Conservation (phyloP, 2,888 invertebrate genomes). For the Leptinotarsa juncta region DNA sequence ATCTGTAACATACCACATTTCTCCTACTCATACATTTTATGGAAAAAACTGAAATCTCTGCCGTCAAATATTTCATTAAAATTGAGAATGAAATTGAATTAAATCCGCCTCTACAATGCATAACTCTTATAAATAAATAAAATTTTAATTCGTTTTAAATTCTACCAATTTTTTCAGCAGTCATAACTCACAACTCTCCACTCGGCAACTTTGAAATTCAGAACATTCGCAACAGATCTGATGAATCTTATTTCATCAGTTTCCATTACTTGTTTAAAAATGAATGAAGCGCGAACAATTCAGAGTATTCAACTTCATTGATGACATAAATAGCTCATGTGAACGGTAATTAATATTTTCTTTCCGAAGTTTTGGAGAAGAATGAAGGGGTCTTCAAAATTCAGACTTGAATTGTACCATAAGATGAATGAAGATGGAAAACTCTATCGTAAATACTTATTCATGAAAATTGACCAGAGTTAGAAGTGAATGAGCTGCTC, state of each 20-base stretch:
- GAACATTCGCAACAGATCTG: slow-evolving; percentile 36
- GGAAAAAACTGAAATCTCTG: background rate
- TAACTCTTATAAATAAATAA: background rate
- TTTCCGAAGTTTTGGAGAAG: too few species aligned
- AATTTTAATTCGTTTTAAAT: background rate
- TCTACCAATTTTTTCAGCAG: background rate
- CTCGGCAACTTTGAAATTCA: slow-evolving; percentile 6
- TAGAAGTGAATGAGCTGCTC: too few species aligned
- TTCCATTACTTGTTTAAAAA: slow-evolving; percentile 54
- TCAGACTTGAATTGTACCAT: too few species aligned
- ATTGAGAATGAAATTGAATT: background rate
- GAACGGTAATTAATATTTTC: too few species aligned
- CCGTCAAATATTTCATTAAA: background rate
- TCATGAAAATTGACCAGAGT: too few species aligned
- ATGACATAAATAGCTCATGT: too few species aligned
- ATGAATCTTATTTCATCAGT: slow-evolving; percentile 55
- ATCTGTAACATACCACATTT: too few species aligned
- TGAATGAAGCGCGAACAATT: slow-evolving; percentile 47
- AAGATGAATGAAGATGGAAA: too few species aligned
- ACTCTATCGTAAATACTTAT: too few species aligned
- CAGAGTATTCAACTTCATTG: too few species aligned
- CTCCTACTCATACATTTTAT: background rate
- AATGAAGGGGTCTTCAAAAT: too few species aligned
- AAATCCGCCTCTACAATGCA: background rate
- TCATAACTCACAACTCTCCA: slow-evolving; percentile 5